A percentile compares a stretch with the other conserved stretches of the same genome.
These are phyloP conservation scores for Psittacula cyanocephala DNA, from an alignment of 2,113 vertebrate species.

Conservation along the genomic window DNA sequence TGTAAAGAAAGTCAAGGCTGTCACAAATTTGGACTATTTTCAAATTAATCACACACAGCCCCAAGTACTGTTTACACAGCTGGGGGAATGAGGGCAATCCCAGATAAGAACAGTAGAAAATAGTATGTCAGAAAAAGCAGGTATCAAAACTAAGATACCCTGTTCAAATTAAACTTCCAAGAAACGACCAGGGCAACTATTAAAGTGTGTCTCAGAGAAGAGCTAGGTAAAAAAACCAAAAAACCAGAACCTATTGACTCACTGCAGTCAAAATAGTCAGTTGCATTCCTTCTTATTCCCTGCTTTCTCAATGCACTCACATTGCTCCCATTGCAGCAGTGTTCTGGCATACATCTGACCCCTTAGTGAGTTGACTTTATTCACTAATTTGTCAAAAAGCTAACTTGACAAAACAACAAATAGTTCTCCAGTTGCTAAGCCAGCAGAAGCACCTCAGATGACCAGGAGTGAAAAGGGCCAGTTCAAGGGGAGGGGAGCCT, in stretches of 20 bases:
- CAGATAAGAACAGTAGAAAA: not conserved
- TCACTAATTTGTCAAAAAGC: not conserved
- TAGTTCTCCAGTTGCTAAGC: not conserved
- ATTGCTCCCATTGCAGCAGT: not conserved
- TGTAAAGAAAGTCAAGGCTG: not conserved
- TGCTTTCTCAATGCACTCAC: not conserved
- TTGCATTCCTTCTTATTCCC: not conserved
- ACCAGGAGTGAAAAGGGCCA: not conserved
- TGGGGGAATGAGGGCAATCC: not conserved
- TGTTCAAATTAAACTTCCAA: not conserved
- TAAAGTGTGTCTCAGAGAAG: not conserved
- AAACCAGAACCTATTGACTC: not conserved
- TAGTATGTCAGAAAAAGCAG: not conserved
- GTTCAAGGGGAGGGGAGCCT: not conserved
- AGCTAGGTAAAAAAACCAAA: not conserved
- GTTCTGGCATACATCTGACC: not conserved
- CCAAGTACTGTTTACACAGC: not conserved
- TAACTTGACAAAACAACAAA: not conserved
- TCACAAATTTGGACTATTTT: not conserved
- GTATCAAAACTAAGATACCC: not conserved
- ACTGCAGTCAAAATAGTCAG: not conserved
- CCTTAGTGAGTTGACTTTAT: not conserved
- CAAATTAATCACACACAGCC: not conserved
- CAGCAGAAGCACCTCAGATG: not conserved
- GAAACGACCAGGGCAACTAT: not conserved